phyloP scores from a whole-genome alignment of 2,888 invertebrate genomes.

The Eupithecia centaureata region DNA sequence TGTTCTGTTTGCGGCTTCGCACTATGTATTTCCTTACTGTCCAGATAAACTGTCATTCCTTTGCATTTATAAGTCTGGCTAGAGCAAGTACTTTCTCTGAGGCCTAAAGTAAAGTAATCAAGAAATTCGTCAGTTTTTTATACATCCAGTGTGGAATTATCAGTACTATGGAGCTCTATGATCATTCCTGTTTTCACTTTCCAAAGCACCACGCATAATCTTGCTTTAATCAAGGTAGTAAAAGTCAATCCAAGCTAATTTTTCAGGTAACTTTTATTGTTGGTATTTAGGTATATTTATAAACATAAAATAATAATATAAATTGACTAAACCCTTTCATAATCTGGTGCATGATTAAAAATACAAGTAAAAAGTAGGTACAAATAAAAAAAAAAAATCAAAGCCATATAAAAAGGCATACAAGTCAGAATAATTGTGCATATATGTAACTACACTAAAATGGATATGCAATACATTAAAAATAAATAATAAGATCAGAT shows the following conservation, averaged over 20 bases:
- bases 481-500: not conserved
- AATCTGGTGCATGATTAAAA: not conserved
- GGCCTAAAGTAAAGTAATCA: too few species aligned
- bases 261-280: slow-evolving; percentile 62
- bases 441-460: not conserved
- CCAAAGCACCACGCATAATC: not conserved
- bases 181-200: too few species aligned
- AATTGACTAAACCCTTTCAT: slow-evolving; percentile 43
- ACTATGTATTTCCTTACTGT: too few species aligned
- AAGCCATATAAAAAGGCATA: not conserved
- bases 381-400: too few species aligned
- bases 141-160: too few species aligned
- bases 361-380: not conserved
- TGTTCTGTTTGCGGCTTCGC: too few species aligned
- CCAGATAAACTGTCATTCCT: too few species aligned
- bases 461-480: not conserved
- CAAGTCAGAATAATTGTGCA: slow-evolving; percentile 3
- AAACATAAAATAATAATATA: slow-evolving; percentile 68
- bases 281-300: slow-evolving; percentile 65
- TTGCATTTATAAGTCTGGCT: too few species aligned
- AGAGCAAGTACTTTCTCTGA: too few species aligned
- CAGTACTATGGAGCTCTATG: too few species aligned
- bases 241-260: not conserved
- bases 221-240: not conserved
- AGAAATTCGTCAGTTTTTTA: too few species aligned